Percentiles rank a stretch among this genome's conserved stretches.
Evolutionary conservation across 2,888 invertebrate species (phyloP).

Genomic region (Hetaerina titia): DNA sequence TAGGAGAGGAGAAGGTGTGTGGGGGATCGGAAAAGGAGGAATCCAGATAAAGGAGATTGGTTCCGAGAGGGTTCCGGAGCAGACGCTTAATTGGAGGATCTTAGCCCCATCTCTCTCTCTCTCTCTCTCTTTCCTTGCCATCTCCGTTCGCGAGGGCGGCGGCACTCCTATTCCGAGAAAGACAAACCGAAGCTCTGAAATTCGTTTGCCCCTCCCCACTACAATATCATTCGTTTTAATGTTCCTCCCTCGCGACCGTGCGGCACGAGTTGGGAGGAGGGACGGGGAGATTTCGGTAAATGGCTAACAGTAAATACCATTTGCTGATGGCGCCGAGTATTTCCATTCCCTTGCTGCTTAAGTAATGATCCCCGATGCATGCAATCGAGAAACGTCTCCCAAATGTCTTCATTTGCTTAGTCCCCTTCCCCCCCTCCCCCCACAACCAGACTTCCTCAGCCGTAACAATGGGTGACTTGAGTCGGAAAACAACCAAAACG

Average conservation of each 20-base stretch:
- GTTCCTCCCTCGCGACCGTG: background rate
- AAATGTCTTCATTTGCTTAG: background rate
- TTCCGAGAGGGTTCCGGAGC: conserved; percentile 30
- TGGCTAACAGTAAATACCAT: background rate
- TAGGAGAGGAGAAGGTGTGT: background rate
- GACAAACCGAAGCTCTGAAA: conserved; percentile 32
- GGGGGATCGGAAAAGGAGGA: conserved; percentile 6
- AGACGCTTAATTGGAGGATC: conserved; percentile 43
- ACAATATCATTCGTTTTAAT: background rate
- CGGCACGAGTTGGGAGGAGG: background rate
- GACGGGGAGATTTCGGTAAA: background rate
- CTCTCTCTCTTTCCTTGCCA: background rate
- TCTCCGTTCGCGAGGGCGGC: background rate
- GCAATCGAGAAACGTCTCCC: background rate
- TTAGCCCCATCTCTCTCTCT: background rate
- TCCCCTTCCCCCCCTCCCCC: too few species aligned
- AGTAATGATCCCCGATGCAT: background rate
- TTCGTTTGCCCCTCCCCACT: background rate
- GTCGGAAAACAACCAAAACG: background rate
- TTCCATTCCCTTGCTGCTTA: background rate
- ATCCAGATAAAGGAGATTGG: conserved; percentile 29
- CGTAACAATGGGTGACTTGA: background rate
- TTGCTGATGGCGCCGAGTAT: background rate
- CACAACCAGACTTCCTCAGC: too few species aligned
- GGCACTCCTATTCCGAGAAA: background rate